A percentile compares a stretch with the other conserved stretches of the same genome.
Conservation (phyloP, 1,140 invertebrate genomes). For the Heliconius congener region DNA sequence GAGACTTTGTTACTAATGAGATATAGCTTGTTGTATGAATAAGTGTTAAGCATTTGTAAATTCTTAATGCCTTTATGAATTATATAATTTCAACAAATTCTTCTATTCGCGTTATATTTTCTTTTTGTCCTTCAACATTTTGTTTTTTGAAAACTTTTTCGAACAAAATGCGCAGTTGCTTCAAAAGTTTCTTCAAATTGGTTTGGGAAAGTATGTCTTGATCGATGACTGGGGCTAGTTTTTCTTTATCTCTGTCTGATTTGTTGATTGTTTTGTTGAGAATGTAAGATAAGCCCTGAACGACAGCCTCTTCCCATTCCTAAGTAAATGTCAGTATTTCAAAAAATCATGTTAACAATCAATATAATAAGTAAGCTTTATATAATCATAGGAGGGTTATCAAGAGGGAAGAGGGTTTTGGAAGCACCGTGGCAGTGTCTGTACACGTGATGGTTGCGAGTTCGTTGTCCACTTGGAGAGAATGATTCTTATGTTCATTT, state of each 20-base stretch:
- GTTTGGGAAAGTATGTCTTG: conserved; percentile 66
- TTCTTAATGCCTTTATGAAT: conserved; percentile 38
- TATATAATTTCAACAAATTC: conserved; percentile 73
- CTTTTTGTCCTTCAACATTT: conserved; percentile 27
- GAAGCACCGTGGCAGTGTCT: too few species aligned
- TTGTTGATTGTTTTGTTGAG: conserved; percentile 66
- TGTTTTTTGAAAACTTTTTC: conserved; percentile 56
- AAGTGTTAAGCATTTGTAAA: conserved; percentile 37
- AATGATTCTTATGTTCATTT: too few species aligned
- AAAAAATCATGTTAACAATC: background rate
- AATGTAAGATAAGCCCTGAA: conserved; percentile 62
- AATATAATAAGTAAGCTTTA: too few species aligned
- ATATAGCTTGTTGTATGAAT: conserved; percentile 37
- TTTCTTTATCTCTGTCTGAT: conserved; percentile 72
- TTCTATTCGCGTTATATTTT: conserved; percentile 58
- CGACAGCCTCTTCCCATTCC: conserved; percentile 73
- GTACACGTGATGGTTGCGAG: too few species aligned
- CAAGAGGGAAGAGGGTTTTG: too few species aligned
- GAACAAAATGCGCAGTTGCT: conserved; percentile 62
- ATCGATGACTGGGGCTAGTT: conserved; percentile 64
- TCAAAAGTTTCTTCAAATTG: conserved; percentile 69
- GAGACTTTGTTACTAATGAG: conserved; percentile 16
- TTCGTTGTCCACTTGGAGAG: too few species aligned
- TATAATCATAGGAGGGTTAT: too few species aligned
- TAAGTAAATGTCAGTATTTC: conserved; percentile 28